Percentiles rank a stretch among this genome's conserved stretches.
phyloP scores from a whole-genome alignment of 2,113 vertebrate genomes.

The Trichechus manatus region DNA sequence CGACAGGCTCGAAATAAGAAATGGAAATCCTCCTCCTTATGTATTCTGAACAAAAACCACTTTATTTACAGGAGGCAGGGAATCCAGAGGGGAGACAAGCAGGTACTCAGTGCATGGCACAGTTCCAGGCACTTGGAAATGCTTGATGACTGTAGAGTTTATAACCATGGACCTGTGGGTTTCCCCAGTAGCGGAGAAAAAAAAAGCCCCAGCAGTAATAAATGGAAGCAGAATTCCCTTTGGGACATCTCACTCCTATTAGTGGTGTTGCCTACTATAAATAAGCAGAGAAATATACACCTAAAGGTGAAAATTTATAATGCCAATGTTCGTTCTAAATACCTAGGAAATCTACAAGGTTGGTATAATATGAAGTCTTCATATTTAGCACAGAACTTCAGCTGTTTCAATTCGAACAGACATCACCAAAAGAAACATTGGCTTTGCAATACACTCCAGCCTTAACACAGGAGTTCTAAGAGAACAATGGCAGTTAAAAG shows the following conservation, averaged over 20 bases:
- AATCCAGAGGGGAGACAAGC: not conserved
- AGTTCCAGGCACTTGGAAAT: not conserved
- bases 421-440: not conserved
- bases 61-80: not conserved
- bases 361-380: not conserved
- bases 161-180: accelerated
- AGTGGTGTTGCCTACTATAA: too few relatives aligned
- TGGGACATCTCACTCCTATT: not conserved
- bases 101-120: not conserved
- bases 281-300: not conserved
- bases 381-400: not conserved
- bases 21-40: not conserved
- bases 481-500: not conserved
- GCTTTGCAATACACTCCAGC: not conserved
- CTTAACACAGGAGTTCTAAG: not conserved
- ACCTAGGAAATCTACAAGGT: not conserved
- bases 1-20: not conserved
- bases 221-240: not conserved
- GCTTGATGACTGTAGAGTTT: not conserved
- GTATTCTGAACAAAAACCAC: constrained; percentile 10
- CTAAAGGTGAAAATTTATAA: not conserved
- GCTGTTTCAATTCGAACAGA: not conserved
- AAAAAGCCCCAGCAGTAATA: too few relatives aligned
- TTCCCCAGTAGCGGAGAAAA: not conserved
- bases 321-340: not conserved